Conservation (phyloP, 1,140 invertebrate genomes). For the Drosophila arawakana region DNA sequence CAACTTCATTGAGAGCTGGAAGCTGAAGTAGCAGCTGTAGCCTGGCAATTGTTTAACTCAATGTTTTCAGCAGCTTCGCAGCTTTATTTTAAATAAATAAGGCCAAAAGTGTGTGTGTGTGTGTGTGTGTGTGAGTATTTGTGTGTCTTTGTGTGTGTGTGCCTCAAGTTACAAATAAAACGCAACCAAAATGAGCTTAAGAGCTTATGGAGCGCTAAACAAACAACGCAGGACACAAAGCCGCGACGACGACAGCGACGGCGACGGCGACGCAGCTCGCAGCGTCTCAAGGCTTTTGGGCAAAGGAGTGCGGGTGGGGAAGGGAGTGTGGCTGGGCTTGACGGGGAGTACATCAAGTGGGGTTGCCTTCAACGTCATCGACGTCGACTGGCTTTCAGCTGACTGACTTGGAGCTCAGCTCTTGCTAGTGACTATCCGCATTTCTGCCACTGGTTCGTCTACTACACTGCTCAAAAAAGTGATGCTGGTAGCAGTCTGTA, state of each 20-base stretch:
- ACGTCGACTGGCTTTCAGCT: constrained; percentile 60
- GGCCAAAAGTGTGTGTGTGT: constrained; percentile 28
- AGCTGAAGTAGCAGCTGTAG: constrained; percentile 34
- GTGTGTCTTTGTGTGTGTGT: constrained; percentile 34
- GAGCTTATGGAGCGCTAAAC: constrained; percentile 81
- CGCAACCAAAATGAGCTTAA: constrained; percentile 82
- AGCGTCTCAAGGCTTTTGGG: not conserved
- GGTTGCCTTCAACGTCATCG: constrained; percentile 29
- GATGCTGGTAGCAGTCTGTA: no score
- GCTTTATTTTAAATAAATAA: constrained; percentile 80
- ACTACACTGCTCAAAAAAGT: no score
- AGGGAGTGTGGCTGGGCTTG: not conserved
- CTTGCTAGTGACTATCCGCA: constrained; percentile 23
- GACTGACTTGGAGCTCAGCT: constrained; percentile 55
- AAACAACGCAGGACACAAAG: constrained; percentile 76
- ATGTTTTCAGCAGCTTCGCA: constrained; percentile 66
- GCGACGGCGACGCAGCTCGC: constrained; percentile 22
- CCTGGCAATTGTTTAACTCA: constrained; percentile 72
- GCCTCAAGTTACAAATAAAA: constrained; percentile 82
- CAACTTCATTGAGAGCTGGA: constrained; percentile 34
- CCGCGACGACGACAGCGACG: constrained; percentile 65
- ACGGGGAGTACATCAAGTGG: not conserved
- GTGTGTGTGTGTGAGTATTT: constrained; percentile 2
- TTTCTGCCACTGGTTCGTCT: not conserved
- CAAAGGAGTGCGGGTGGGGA: no score